These are phyloP conservation scores for Bos javanicus DNA, from an alignment of 2,113 vertebrate species.

Conservation along the genomic window DNA sequence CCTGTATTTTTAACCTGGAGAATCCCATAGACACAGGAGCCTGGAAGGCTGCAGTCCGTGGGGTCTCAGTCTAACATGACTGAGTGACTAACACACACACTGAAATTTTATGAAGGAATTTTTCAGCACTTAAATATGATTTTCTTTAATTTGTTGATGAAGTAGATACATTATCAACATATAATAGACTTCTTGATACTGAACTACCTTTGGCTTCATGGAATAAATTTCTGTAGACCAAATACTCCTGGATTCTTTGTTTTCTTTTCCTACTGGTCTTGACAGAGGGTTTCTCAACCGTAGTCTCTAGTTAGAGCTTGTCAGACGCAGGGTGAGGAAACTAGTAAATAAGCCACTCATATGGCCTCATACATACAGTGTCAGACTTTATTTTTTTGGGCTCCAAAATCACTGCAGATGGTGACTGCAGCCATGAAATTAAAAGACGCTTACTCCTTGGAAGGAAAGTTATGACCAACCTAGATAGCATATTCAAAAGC, in stretches of 20 bases:
- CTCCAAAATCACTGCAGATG: no score
- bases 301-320: neutral
- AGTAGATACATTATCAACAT: neutral
- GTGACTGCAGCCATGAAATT: no score
- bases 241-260: neutral
- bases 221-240: neutral
- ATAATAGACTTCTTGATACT: neutral
- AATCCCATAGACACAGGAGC: neutral
- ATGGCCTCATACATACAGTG: neutral
- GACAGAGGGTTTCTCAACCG: neutral
- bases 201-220: neutral
- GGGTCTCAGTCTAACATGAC: neutral
- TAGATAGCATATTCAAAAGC: no score
- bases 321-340: neutral
- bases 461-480: no score
- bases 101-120: neutral
- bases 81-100: neutral
- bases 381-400: no score
- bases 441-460: no score
- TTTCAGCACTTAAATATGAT: neutral
- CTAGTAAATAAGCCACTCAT: neutral
- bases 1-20: neutral
- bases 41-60: neutral
- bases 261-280: neutral
- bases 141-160: neutral